Evolutionary conservation across 2,888 invertebrate species (phyloP), one percentile per base, ranked within the genome.

Genomic region (Tolmerus cingulatus): DNA sequence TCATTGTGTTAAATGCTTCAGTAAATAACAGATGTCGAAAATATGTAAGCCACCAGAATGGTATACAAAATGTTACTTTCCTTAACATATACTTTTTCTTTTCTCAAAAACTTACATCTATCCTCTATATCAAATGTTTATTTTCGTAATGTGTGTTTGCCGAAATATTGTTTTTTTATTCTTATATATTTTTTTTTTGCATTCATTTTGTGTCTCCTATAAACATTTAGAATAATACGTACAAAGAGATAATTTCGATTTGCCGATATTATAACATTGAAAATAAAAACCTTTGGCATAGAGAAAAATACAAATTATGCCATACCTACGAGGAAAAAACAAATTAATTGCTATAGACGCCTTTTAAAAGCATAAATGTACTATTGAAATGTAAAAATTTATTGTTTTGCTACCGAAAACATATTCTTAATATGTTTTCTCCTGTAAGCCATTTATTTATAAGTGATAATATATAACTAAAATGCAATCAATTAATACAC

Each of bases 161-260:
- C 86, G 30, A 86, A 55, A 86, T 77, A 86, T 86, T 34, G 57
- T 86, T 77, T 86, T 86, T 55, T 76, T 86, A 55, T 86, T 40
- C 5, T 40, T 37, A 0, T 43, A 40, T 9, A 14, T 51, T 55
- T 82, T 14, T 55, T 55, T 55, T 82, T 55, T 30, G 8, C 27
- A 43, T 27, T 79, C 43, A 79, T 79, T 79, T 79, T 79, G 16
- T 82, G 23, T 82, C 23, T 74, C 37, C 51, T 85, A 74, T 74
- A 30, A 74, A 85, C 85, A 85, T 74, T 85, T 85, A 85, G 85
- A 85, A 85, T 85, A 85, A 34, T 85, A 74, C 85, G 46, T 74
- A 85, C 46, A 85, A 85, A 57, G 66, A 82, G 82, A 82, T 82
- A 82, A 82, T 82, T 82, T 82, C 37, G 82, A 57, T 14, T 37